Conservation (phyloP, 2,113 vertebrate genomes). For the Arothron firmamentum region DNA sequence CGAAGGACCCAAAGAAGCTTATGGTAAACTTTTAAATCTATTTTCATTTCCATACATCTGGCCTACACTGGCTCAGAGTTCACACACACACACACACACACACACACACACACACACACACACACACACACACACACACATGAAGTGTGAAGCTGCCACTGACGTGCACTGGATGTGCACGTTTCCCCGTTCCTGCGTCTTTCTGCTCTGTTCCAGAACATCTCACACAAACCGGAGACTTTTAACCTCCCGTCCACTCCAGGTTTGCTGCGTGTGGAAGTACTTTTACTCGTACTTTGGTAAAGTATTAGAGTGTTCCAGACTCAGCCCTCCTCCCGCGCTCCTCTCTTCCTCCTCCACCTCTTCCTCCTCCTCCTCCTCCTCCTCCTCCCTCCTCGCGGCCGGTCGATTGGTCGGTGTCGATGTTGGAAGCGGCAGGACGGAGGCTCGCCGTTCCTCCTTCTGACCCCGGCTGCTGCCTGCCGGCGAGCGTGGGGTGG, state of each 20-base stretch:
- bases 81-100: too few relatives aligned
- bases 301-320: slow-evolving; percentile 12
- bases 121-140: background rate
- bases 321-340: slow-evolving; percentile 1
- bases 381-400: slow-evolving; percentile 6
- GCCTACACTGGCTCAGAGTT: too few relatives aligned
- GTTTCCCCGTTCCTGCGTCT: too few relatives aligned
- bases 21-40: background rate
- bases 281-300: too few relatives aligned
- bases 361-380: slow-evolving; percentile 16
- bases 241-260: too few relatives aligned
- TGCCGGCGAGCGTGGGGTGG: slow-evolving; percentile 35
- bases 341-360: slow-evolving; percentile 14
- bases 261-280: too few relatives aligned
- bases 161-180: too few relatives aligned
- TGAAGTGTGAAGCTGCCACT: too few relatives aligned
- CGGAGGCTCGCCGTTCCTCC: slow-evolving; percentile 38
- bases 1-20: background rate
- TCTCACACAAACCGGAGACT: too few relatives aligned
- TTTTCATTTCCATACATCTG: background rate
- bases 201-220: too few relatives aligned
- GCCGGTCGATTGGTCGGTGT: slow-evolving; percentile 38
- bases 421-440: slow-evolving; percentile 47
- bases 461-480: slow-evolving; percentile 53
- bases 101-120: background rate